Evolutionary conservation across 2,113 vertebrate species (phyloP).

Genomic region (Leptobrachium leishanense): DNA sequence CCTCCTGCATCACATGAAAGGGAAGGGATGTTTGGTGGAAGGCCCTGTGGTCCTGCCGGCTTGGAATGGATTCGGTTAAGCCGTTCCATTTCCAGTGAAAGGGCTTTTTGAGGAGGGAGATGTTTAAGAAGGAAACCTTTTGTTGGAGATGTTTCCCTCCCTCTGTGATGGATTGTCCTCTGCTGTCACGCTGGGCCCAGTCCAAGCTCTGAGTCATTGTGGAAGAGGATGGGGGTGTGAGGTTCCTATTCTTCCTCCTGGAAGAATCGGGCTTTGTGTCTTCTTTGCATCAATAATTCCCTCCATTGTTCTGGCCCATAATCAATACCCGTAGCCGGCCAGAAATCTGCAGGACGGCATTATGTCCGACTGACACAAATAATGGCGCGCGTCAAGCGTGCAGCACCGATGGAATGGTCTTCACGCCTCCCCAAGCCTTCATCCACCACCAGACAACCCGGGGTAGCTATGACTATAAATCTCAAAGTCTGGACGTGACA

Average conservation of each 20-base stretch:
- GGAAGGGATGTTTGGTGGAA: no score
- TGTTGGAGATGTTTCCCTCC: background rate
- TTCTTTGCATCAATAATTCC: slow-evolving; percentile 16
- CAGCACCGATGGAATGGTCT: background rate
- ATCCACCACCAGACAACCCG: no score
- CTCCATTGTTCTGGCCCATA: slow-evolving; percentile 6
- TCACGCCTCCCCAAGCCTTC: no score
- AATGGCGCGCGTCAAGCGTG: background rate
- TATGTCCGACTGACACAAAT: background rate
- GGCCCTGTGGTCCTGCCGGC: no score
- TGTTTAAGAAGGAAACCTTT: background rate
- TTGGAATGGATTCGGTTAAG: background rate
- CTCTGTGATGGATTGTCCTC: slow-evolving; percentile 16
- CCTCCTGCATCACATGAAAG: no score
- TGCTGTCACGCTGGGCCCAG: slow-evolving; percentile 1
- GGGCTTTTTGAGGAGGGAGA: background rate
- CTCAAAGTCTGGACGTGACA: no score
- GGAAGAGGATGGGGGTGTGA: fast-evolving
- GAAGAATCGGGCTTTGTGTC: background rate
- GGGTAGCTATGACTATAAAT: no score
- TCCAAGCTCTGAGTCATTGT: background rate
- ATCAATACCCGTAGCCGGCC: background rate
- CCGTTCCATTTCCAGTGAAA: slow-evolving; percentile 4
- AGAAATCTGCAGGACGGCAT: background rate
- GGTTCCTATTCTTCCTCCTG: background rate